Base-by-base conservation (phyloP, 2,888 invertebrate species). In the Colostygia pectinataria region DNA sequence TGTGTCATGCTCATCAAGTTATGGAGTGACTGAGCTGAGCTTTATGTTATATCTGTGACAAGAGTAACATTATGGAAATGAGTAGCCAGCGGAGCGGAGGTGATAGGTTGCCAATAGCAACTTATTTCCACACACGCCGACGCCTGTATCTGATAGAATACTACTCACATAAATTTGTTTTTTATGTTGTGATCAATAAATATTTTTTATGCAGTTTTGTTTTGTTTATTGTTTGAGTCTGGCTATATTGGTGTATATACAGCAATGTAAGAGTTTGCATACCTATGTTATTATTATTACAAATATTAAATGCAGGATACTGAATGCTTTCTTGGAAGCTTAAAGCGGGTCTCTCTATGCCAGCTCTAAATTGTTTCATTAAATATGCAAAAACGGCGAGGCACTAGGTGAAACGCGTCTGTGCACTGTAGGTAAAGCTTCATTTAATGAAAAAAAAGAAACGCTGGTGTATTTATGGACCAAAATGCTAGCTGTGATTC, bases 41-140 rank as follows among this genome's bases (percentile, higher is more conserved):
- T 29, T 24, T 18, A 6, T 37, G 15, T 24, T 28, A 34, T 20
- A 14, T 20, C 41, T 41, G 41, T 4, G 31, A 15, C 20, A 7
- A 20, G 18, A 45, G 13, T 28, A 41, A 13, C 34, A 44, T 46
- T 55, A 53, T 42, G 49, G 54, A 53, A 49, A 56, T 45, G 29
- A 49, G 44, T 53, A 54, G 46, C 33, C 56, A 56, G 54, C 33
- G 28, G 33, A 23, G 49, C 41, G 41, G 28, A 48, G 32, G 46
- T 52, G 46, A 44, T 54, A 38, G 39, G 49, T 29, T 51, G 48
- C 34, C 45, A 54, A 56, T 36, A 46, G 32, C 18, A 45, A 50
- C 49, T 42, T 44, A 51, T 55, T 54, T 46, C 9, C 36, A 39
- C 44, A 50, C 20, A 24, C n/a, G 31, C 7, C 40, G n/a, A n/a